Evolutionary conservation across 92 coral and sea anemone genomes (phyloP), one percentile per base, ranked within the genome.

Genomic region (Meandrina meandrites): DNA sequence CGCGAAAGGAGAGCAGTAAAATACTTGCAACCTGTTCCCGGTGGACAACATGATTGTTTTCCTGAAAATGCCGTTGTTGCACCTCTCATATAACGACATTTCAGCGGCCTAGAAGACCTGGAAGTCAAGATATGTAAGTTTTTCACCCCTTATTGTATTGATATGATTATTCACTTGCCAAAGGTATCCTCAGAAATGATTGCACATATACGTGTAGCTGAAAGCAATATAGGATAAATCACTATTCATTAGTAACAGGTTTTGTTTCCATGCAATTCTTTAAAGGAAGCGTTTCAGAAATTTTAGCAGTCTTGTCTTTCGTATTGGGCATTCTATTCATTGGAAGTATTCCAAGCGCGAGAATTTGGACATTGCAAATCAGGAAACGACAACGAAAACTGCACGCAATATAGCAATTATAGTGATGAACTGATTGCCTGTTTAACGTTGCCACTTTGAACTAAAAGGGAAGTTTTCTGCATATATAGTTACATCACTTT

Each of bases 401-500:
- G 78, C 78, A 73, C 47, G 78, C 48, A 73, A 73, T 21, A 73
- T 21, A 11, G 48, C 78, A 73, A 73, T 34, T 73, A 73, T 6
- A 34, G 78, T 35, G 78, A 73, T 35, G 78, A 73, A 34, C 30
- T 36, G 42, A 15, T 71, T 71, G 8, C 35, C 34, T 40, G 42
- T 31, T 57, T 17, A 57, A 19, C 22, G 64, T 57, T 62, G 8
- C 69, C 27, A n/a, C 69, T 62, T 8, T 8, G 24, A 10, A 66
- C 35, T 66, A 66, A 66, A 66, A 57, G 24, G 24, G 10, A 3
- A 60, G 6, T n/a, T 60, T 0, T 60, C 28, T 24, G 28, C 15
- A 60, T 22, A 22, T 60, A 60, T 60, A 60, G 68, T 60, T 60
- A 0, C 14, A 24, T 7, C 27, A 30, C 30, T 24, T n/a, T 24